Evolutionary conservation across 2,888 invertebrate species (phyloP), one percentile per base, ranked within the genome.

Genomic region (Seira ritae): DNA sequence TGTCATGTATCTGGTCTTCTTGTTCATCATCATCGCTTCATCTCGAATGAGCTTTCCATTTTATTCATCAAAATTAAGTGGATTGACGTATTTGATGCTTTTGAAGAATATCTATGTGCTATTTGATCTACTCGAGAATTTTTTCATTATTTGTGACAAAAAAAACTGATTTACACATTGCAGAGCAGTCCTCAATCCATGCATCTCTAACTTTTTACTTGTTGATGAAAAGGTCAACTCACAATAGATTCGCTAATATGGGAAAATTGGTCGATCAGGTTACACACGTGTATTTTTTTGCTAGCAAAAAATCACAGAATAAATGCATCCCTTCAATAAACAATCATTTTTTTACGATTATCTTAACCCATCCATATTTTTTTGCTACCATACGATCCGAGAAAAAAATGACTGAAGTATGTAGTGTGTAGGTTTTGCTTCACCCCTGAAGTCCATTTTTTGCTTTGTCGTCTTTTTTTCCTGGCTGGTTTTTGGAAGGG

Each of bases 181-280:
- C n/a, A n/a, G n/a, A n/a, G n/a, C n/a, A n/a, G n/a, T n/a, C n/a
- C n/a, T n/a, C n/a, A n/a, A n/a, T 31, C 31, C 31, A n/a, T 12
- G 12, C 55, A 55, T 12, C 55, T 55, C 55, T 31, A 31, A 31
- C 31, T 31, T 31, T 55, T 55, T n/a, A 55, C 17, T n/a, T 55
- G 6, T 55, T 55, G 55, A 55, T 55, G 55, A 55, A 55, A 55
- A 55, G 55, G 55, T 55, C 12, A 55, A 55, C 6, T 55, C 55
- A 31, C 31, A 55, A 55, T 55, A 8, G 17, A 55, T 55, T 55
- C 17, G 55, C 6, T 55, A 55, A 55, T 55, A 55, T 55, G 55
- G 15, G 55, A 55, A 55, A 55, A 55, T 55, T 17, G 55, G 15
- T n/a, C 1, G 17, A 55, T 55, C 55, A 55, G 3, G 55, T 55